Percentiles rank a stretch among this genome's conserved stretches.
Evolutionary conservation across 2,113 vertebrate species (phyloP).

Genomic region (Thamnophis sirtalis): DNA sequence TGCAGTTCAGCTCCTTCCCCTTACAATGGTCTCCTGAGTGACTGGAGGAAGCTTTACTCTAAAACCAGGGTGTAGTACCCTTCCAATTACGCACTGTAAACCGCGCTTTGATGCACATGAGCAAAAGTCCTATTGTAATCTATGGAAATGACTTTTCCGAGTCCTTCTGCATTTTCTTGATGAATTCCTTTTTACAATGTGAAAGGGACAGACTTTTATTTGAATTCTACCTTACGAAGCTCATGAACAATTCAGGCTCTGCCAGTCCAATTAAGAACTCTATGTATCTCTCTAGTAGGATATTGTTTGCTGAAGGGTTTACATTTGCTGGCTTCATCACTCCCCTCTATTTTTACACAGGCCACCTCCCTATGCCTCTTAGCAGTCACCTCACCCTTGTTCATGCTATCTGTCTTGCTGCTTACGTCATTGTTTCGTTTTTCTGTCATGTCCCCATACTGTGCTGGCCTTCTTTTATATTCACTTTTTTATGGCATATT

Average conservation of each 20-base stretch:
- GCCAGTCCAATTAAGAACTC: neutral
- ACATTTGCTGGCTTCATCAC: neutral
- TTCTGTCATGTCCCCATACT: neutral
- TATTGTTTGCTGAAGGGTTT: neutral
- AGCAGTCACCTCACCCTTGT: accelerated
- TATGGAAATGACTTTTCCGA: neutral
- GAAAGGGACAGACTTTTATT: neutral
- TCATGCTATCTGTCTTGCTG: neutral
- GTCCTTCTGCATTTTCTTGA: neutral
- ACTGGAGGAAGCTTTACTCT: neutral
- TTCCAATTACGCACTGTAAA: neutral
- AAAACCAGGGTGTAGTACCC: neutral
- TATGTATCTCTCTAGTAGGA: neutral
- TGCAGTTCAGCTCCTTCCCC: neutral
- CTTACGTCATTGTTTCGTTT: neutral
- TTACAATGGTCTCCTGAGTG: neutral
- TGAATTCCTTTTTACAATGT: neutral
- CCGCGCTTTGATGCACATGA: neutral
- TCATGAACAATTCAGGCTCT: neutral
- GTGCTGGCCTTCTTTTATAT: neutral
- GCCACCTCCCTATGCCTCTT: neutral
- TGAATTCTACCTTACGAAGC: conserved; percentile 1
- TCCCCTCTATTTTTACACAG: neutral
- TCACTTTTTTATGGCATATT: neutral
- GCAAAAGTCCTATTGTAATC: neutral